Base-by-base conservation (phyloP, 2,113 vertebrate genomes). In the Tiliqua scincoides region DNA sequence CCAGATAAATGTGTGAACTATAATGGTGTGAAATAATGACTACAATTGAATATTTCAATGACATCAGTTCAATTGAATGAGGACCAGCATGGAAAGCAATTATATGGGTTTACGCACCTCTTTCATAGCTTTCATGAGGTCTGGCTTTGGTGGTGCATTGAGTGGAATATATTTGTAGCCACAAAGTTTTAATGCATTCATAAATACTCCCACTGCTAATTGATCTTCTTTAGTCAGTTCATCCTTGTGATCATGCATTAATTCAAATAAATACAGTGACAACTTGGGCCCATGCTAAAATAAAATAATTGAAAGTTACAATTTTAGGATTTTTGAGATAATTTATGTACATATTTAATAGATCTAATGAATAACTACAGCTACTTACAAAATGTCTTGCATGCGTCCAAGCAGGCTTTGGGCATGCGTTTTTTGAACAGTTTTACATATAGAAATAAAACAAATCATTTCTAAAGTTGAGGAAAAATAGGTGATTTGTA, bases 231-330 rank as follows among this genome's bases (percentile, higher is more conserved):
- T 96, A 82, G 95, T 97, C 91, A 99, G 94, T 83, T 95, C 93
- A 81, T 97, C 97, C 1, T 93, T 96, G 94, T 99, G 98, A 91
- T 97, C 96, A 48, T 97, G 97, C 81, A 99, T 95, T 96, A 99
- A 92, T 89, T 99, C 98, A n/a, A 97, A 97, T 65, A 99, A 96
- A 91, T 99, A 99, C 1, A 99, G 95, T 20, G 96, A 97, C 95
- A 99, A 90, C 93, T 99, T 99, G 82, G 98, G 97, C 62, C 99
- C 99, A 61, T 99, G 99, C 99, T 99, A 92, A 37, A 92, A 93
- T 93, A 18, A 32, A 87, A 81, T 70, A 71, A 72, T n/a, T 25
- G 77, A 91, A 74, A 67, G 88, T 57, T 79, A 30, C 85, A 1
- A 5, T 37, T 88, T 87, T 80, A 57, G 67, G 40, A 73, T 17